phyloP scores from a whole-genome alignment of 2,888 invertebrate genomes.

The Balanococcus diminutus region DNA sequence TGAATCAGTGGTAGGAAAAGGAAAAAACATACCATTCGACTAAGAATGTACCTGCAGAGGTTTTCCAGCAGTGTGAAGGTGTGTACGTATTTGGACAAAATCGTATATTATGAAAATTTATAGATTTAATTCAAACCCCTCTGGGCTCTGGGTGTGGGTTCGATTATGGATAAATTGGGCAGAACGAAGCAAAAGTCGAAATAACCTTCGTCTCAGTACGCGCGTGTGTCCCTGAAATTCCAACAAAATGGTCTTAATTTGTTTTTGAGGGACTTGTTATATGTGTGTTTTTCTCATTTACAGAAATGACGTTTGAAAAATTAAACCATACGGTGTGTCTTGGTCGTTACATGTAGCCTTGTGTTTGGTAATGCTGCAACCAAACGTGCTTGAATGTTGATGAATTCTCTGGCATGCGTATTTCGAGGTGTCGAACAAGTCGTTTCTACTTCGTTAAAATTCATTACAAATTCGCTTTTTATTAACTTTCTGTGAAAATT shows the following conservation, averaged over 20 bases:
- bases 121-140: slow-evolving; percentile 2
- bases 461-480: no score
- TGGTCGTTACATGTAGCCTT: no score
- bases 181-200: not conserved
- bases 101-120: not conserved
- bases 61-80: not conserved
- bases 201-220: no score
- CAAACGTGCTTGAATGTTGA: no score
- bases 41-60: no score
- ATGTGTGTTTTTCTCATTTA: not conserved
- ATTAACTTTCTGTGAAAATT: no score
- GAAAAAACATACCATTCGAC: not conserved
- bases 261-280: not conserved
- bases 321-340: no score
- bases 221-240: no score
- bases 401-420: no score
- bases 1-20: not conserved
- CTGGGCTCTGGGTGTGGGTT: not conserved
- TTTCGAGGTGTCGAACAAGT: no score
- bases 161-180: not conserved
- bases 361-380: no score
- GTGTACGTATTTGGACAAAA: not conserved
- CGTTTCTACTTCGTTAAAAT: no score
- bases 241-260: not conserved
- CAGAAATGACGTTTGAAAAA: not conserved